Conservation (phyloP, 2,888 invertebrate genomes). For the Oscheius myriophilus region DNA sequence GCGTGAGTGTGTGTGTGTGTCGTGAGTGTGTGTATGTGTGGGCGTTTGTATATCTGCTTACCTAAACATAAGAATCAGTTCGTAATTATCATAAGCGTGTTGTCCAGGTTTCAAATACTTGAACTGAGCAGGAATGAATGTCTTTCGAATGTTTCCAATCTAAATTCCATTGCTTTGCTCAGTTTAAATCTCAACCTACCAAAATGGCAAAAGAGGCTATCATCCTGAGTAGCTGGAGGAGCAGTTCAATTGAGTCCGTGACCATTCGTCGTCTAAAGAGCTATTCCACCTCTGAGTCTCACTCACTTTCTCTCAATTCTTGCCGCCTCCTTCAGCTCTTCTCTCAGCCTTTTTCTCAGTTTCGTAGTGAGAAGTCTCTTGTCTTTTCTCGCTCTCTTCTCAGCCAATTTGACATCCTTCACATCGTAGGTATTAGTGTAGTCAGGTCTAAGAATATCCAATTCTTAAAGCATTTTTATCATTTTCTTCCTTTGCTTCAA, state of each 20-base stretch:
- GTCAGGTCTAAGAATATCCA: constrained; percentile 51
- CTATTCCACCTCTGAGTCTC: neutral
- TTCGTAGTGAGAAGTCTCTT: constrained; percentile 47
- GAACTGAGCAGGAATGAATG: constrained; percentile 63
- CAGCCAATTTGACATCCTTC: constrained; percentile 41
- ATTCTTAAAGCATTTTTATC: constrained; percentile 33
- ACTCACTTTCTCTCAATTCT: constrained; percentile 58
- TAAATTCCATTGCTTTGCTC: neutral
- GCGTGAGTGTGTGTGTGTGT: too few species aligned
- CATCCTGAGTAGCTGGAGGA: constrained; percentile 64
- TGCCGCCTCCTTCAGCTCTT: constrained; percentile 59
- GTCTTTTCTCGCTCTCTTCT: constrained; percentile 51
- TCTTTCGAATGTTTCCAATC: constrained; percentile 66
- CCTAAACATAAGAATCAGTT: constrained; percentile 63
- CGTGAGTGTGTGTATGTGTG: neutral
- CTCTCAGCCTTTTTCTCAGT: constrained; percentile 50
- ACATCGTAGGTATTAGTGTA: constrained; percentile 56
- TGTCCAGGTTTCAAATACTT: constrained; percentile 57
- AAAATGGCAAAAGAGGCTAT: constrained; percentile 67
- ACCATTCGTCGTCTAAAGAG: constrained; percentile 56
- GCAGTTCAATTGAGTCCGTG: constrained; percentile 65
- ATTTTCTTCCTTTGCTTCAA: neutral
- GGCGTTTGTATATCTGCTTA: constrained; percentile 15
- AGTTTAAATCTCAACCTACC: constrained; percentile 18
- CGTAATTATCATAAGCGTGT: constrained; percentile 61